Conservation (phyloP, 1,140 invertebrate species). For the Protaetia brevitarsis region DNA sequence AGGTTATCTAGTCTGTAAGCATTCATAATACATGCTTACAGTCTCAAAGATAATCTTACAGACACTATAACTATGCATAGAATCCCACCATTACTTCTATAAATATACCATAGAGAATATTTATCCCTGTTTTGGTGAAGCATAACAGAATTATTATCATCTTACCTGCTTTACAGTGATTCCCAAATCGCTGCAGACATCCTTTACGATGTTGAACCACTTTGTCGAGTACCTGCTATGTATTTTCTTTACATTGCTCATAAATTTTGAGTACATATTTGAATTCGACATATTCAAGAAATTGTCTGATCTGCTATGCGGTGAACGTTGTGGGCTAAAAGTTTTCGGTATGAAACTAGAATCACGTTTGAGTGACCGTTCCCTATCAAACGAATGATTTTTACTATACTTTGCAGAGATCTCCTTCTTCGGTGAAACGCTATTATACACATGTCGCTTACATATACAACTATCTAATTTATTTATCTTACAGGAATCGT, state of each 20-base stretch:
- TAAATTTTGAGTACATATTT: not conserved
- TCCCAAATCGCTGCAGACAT: not conserved
- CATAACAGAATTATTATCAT: too few species aligned
- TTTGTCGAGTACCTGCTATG: not conserved
- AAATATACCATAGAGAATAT: too few species aligned
- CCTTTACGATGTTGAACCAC: not conserved
- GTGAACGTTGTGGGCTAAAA: not conserved
- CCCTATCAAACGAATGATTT: not conserved
- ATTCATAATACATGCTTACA: too few species aligned
- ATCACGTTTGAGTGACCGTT: not conserved
- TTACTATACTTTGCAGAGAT: not conserved
- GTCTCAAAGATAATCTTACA: too few species aligned
- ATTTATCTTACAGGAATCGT: not conserved
- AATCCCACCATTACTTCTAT: too few species aligned
- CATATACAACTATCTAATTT: constrained; percentile 9
- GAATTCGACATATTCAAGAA: constrained; percentile 9
- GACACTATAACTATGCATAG: too few species aligned
- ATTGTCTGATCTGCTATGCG: not conserved
- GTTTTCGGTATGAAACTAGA: not conserved
- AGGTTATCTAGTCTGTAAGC: too few species aligned
- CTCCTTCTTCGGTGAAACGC: constrained; percentile 10
- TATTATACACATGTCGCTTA: constrained; percentile 1
- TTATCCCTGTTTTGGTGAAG: too few species aligned
- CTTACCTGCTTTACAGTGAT: not conserved
- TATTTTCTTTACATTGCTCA: not conserved